Evolutionary conservation across 2,888 invertebrate species (phyloP).

Genomic region (Elmis aenea): DNA sequence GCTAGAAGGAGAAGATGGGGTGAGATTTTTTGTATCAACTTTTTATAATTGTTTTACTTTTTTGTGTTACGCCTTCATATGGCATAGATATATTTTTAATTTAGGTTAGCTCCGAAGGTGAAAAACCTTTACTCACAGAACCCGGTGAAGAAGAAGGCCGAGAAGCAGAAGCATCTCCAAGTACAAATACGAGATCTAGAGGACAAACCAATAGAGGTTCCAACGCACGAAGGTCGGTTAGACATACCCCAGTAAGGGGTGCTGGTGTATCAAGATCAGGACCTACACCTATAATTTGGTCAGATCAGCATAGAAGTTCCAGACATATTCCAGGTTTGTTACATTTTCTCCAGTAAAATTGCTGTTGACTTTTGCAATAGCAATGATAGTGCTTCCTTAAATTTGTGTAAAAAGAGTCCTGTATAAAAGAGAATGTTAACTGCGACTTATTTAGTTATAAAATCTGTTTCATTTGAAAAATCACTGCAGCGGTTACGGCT

Average conservation of each 20-base stretch:
- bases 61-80: constrained; percentile 6
- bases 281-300: constrained; percentile 63
- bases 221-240: constrained; percentile 27
- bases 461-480: neutral
- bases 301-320: constrained; percentile 26
- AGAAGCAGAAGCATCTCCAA: constrained; percentile 73
- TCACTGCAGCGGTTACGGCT: neutral
- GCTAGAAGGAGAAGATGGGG: constrained; percentile 43
- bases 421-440: too few relatives aligned
- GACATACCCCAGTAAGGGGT: constrained; percentile 35
- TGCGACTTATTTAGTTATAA: too few relatives aligned
- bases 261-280: constrained; percentile 42
- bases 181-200: constrained; percentile 52
- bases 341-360: neutral
- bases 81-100: constrained; percentile 1
- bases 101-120: constrained; percentile 58
- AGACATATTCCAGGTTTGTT: neutral
- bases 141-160: constrained; percentile 63
- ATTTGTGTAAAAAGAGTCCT: too few relatives aligned
- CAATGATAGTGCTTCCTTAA: too few relatives aligned
- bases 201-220: constrained; percentile 27
- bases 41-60: constrained; percentile 3
- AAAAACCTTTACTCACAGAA: constrained; percentile 52
- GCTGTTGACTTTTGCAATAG: too few relatives aligned
- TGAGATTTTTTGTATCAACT: constrained; percentile 20